These are phyloP conservation scores for Sisor rabdophorus DNA, from an alignment of 2,113 vertebrate genomes.

Conservation along the genomic window DNA sequence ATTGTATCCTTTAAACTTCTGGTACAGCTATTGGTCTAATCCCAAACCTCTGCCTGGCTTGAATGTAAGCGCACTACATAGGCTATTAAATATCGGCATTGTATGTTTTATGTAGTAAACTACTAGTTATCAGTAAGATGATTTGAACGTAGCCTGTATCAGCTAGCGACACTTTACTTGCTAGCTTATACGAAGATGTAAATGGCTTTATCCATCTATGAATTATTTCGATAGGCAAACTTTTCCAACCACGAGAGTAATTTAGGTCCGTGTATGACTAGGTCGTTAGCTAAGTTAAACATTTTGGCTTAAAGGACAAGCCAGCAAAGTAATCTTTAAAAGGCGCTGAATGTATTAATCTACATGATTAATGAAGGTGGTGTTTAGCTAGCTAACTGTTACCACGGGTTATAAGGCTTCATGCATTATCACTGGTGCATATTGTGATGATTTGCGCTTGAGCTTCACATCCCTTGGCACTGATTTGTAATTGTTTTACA, in stretches of 20 bases:
- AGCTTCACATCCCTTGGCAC: background rate
- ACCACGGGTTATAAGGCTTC: background rate
- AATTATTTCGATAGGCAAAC: background rate
- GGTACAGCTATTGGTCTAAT: background rate
- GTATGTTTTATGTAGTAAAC: background rate
- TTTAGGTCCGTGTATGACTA: background rate
- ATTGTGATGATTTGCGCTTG: background rate
- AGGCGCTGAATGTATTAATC: background rate
- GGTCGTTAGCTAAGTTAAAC: too few relatives aligned
- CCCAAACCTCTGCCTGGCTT: background rate
- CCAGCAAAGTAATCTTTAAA: background rate
- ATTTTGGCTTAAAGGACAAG: background rate
- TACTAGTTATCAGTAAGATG: background rate
- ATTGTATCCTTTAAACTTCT: constrained; percentile 72
- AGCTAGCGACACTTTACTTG: background rate
- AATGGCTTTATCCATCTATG: background rate
- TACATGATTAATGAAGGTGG: background rate
- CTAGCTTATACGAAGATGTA: background rate
- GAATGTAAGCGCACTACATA: background rate
- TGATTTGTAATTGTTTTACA: background rate
- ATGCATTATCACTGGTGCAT: background rate
- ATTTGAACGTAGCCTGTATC: background rate
- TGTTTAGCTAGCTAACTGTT: background rate
- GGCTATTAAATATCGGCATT: background rate
- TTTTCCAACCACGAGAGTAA: background rate